Evolutionary conservation across 2,888 invertebrate genomes (phyloP), one percentile per base, ranked within the genome.

Genomic region (Drymonia ruficornis): DNA sequence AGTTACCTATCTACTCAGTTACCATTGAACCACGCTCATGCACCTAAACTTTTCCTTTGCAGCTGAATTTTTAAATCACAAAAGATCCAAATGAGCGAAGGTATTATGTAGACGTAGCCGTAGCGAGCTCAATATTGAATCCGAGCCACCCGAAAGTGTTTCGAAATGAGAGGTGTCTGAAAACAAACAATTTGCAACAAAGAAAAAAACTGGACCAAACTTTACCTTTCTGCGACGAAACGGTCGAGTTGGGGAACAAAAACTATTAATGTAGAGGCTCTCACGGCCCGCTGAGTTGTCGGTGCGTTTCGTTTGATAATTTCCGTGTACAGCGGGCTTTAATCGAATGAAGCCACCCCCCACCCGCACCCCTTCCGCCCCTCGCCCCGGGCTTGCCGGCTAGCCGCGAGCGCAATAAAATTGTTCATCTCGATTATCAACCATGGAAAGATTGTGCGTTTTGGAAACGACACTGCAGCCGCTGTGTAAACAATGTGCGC

Each of bases 251-350:
- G 77, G 80, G 74, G 72, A 83, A 89, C 89, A 89, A 91, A 90
- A 91, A 90, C 90, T 90, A 89, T 89, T 86, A 87, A 87, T 86
- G 86, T 85, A 86, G 84, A 84, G 81, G 78, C 84, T 83, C 83
- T 86, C 83, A 82, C 90, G 85, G 87, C 73, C 84, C 86, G 89
- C 72, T 90, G 90, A 84, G 78, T 86, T 83, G 86, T 86, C 83
- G 83, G 87, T 89, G 87, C 84, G 87, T 89, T 88, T 84, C 89
- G 91, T 90, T 90, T 90, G 89, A 91, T 91, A 90, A 91, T 89
- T 87, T 87, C 85, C 85, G 87, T 87, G 85, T 88, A 89, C 86
- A 86, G 82, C 81, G 79, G 80, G 84, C 83, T 90, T 89, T 91
- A 92, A 91, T 92, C 90, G 89, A 91, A 89, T 91, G 84, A 88